phyloP scores from a whole-genome alignment of 2,888 invertebrate genomes.

The Brachypterus glaber region DNA sequence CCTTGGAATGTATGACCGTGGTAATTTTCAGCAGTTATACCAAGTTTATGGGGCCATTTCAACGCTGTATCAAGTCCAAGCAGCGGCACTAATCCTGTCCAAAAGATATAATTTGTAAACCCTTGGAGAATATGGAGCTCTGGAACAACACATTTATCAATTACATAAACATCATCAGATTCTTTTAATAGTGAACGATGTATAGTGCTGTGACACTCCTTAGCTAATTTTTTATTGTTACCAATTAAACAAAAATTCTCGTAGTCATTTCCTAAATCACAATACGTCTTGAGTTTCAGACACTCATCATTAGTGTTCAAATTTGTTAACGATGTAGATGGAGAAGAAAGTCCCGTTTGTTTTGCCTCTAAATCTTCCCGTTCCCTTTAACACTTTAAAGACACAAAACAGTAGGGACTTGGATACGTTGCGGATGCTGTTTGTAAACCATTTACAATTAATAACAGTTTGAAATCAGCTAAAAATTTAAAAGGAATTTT shows the following conservation, averaged over 20 bases:
- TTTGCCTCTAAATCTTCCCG: background rate
- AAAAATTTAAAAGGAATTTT: constrained; percentile 4
- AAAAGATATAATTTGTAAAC: background rate
- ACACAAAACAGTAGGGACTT: too few species aligned
- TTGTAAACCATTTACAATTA: constrained; percentile 1
- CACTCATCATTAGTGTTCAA: too few species aligned
- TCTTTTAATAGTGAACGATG: background rate
- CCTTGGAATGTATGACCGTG: too few species aligned
- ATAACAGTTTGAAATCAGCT: background rate
- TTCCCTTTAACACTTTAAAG: background rate
- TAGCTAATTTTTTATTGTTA: background rate
- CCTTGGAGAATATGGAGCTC: background rate
- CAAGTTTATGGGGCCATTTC: background rate
- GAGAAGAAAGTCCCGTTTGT: too few species aligned
- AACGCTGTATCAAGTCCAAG: background rate
- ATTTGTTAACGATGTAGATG: too few species aligned
- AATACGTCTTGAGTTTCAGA: background rate
- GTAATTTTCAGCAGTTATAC: background rate
- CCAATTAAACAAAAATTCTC: too few species aligned
- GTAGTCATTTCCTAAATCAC: too few species aligned
- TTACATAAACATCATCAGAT: background rate
- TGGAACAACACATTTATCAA: background rate
- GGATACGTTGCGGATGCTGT: background rate
- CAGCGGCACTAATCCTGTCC: background rate
- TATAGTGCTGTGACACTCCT: background rate